phyloP scores from a whole-genome alignment of 2,797 vertebrate genomes.

The Phrynocephalus vlangalii region DNA sequence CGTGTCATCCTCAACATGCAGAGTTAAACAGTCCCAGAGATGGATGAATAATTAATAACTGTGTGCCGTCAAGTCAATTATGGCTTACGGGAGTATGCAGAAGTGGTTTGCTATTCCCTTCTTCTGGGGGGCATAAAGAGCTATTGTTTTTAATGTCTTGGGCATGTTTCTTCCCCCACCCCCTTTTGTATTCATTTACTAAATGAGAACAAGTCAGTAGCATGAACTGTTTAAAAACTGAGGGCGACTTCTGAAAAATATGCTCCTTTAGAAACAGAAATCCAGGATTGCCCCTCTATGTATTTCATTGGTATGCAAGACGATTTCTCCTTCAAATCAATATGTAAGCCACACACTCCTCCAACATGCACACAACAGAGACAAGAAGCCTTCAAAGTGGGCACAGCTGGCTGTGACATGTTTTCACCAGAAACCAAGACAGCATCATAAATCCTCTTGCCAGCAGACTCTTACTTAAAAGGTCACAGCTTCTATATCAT shows the following conservation, averaged over 20 bases:
- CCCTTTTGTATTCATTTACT: background rate
- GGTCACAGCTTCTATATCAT: background rate
- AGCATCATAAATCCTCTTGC: slow-evolving; percentile 20
- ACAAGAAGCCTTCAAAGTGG: background rate
- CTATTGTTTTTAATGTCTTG: background rate
- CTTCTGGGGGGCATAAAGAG: background rate
- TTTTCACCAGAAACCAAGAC: slow-evolving; percentile 3
- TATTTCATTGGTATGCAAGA: slow-evolving; percentile 16
- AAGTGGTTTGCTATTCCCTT: no score
- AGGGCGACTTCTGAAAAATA: background rate
- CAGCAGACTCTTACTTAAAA: background rate
- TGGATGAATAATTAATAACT: background rate
- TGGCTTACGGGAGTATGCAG: no score
- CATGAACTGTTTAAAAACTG: background rate
- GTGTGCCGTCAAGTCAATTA: no score
- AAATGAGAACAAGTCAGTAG: background rate
- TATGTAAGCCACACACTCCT: background rate
- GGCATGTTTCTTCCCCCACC: background rate
- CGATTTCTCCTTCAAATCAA: background rate
- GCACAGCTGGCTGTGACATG: slow-evolving; percentile 6
- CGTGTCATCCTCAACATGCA: background rate
- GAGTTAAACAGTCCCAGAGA: background rate
- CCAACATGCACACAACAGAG: background rate
- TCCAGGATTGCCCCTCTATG: background rate
- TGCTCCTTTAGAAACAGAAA: background rate